These are phyloP conservation scores for Drosophila ustulata DNA, from an alignment of 2,888 invertebrate species.

Conservation along the genomic window DNA sequence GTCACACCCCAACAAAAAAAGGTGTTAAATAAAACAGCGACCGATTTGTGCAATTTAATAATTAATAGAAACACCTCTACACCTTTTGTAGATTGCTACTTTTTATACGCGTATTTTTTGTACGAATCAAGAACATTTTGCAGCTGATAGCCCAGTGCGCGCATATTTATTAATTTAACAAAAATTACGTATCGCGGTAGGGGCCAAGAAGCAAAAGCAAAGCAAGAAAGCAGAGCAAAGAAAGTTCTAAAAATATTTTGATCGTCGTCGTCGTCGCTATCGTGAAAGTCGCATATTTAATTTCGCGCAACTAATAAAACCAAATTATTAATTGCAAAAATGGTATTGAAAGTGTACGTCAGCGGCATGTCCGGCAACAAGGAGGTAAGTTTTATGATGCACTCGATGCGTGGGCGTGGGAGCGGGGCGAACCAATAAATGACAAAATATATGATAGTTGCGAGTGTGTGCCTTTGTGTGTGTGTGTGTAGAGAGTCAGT, in stretches of 20 bases:
- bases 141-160: conserved; percentile 63
- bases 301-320: conserved; percentile 57
- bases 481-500: conserved; percentile 38
- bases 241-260: conserved; percentile 76
- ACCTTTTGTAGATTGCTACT: conserved; percentile 42
- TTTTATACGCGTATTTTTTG: conserved; percentile 36
- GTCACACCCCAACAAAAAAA: conserved; percentile 30
- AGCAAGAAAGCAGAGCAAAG: conserved; percentile 54
- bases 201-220: conserved; percentile 44
- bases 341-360: conserved; percentile 96
- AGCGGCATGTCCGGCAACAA: conserved; percentile 97
- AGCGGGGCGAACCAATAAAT: conserved; percentile 41
- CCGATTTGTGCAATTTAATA: conserved; percentile 56
- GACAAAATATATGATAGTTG: conserved; percentile 11
- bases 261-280: conserved; percentile 59
- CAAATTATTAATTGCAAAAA: conserved; percentile 83
- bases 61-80: conserved; percentile 45
- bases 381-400: conserved; percentile 89
- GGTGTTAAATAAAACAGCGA: conserved; percentile 49
- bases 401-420: conserved; percentile 36
- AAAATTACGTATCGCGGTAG: conserved; percentile 70
- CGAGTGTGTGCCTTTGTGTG: neutral
- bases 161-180: conserved; percentile 42
- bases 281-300: conserved; percentile 66
- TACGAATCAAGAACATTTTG: conserved; percentile 29